Percentiles rank a stretch among this genome's conserved stretches.
phyloP scores from a whole-genome alignment of 2,797 vertebrate genomes.

The Halcyon badia region DNA sequence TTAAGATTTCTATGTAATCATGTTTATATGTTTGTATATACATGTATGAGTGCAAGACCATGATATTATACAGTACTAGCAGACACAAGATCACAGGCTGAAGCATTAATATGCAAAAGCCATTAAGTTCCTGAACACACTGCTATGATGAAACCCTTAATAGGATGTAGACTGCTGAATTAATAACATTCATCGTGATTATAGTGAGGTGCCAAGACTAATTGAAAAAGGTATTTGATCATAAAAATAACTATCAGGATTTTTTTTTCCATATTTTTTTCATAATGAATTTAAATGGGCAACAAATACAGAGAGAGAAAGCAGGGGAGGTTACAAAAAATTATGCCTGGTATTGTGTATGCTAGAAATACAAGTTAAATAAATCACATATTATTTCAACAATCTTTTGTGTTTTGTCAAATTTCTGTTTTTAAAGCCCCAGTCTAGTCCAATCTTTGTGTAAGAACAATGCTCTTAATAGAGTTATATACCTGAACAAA shows the following conservation, averaged over 20 bases:
- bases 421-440: not conserved
- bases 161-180: conserved; percentile 64
- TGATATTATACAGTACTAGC: not conserved
- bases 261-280: conserved; percentile 1
- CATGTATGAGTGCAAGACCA: not conserved
- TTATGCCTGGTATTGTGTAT: conserved; percentile 2
- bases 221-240: conserved; percentile 74
- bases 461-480: conserved; percentile 12
- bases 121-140: conserved; percentile 44
- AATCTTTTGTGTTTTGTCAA: not conserved
- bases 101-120: conserved; percentile 56
- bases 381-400: conserved; percentile 46
- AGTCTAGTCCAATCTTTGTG: not conserved
- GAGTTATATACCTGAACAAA: not conserved
- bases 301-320: conserved; percentile 23
- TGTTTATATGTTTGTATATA: not conserved
- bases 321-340: conserved; percentile 24
- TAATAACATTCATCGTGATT: conserved; percentile 73
- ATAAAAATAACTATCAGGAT: conserved; percentile 58
- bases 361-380: conserved; percentile 44
- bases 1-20: not conserved
- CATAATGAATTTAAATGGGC: conserved; percentile 65
- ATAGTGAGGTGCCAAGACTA: conserved; percentile 70
- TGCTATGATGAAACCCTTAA: conserved; percentile 52
- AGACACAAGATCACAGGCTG: not conserved